Evolutionary conservation across 2,888 invertebrate genomes (phyloP).

Genomic region (Lamellibrachia satsuma): DNA sequence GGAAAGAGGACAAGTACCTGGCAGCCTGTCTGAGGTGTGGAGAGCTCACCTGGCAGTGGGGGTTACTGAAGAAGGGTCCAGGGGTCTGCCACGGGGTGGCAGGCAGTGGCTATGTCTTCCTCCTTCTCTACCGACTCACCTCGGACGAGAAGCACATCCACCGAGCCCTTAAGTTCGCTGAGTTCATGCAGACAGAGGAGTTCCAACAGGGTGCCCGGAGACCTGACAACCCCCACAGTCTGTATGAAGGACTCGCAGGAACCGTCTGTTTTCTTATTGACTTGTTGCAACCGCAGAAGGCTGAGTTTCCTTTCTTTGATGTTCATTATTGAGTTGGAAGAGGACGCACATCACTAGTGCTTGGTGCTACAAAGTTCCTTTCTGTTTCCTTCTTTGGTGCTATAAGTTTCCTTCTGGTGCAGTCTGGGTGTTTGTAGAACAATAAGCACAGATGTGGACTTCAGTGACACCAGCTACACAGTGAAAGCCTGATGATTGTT

Average conservation of each 20-base stretch:
- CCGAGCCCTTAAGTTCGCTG: conserved; percentile 78
- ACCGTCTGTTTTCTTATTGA: conserved; percentile 85
- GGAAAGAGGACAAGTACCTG: conserved; percentile 78
- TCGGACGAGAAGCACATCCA: conserved; percentile 77
- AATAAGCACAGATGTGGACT: too few relatives aligned
- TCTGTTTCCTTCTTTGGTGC: background rate
- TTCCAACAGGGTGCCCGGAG: conserved; percentile 72
- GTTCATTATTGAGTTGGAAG: conserved; percentile 62
- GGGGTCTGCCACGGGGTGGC: conserved; percentile 84
- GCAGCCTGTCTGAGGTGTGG: conserved; percentile 76
- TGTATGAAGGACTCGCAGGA: conserved; percentile 88
- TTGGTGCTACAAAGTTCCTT: background rate
- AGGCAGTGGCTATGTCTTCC: conserved; percentile 62
- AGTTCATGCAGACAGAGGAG: conserved; percentile 71
- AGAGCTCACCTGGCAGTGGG: conserved; percentile 84
- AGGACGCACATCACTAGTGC: background rate
- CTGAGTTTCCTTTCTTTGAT: conserved; percentile 86
- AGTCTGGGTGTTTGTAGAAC: too few relatives aligned
- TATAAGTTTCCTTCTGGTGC: background rate
- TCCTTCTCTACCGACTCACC: conserved; percentile 78
- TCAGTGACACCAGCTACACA: too few relatives aligned
- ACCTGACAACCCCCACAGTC: conserved; percentile 83
- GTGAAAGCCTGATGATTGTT: too few relatives aligned
- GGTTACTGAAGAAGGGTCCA: conserved; percentile 85
- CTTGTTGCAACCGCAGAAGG: conserved; percentile 76